Conservation (phyloP, 2,888 invertebrate species). For the Phasia obesa region DNA sequence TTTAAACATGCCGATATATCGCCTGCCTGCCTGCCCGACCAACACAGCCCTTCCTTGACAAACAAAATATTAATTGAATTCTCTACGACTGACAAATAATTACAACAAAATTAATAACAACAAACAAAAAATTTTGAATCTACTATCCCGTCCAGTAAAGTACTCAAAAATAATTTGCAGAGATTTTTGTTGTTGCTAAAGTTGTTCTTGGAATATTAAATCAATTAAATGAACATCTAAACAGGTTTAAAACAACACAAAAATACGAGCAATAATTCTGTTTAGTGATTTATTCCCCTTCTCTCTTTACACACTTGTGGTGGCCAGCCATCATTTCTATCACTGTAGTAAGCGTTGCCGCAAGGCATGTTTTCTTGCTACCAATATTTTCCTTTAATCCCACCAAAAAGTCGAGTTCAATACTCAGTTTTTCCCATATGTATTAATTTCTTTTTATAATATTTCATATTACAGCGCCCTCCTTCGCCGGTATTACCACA, state of each 20-base stretch:
- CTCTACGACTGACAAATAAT: constrained; percentile 57
- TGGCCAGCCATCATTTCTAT: constrained; percentile 2
- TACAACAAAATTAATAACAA: constrained; percentile 34
- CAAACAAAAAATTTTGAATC: constrained; percentile 28
- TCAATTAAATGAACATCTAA: constrained; percentile 60
- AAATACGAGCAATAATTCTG: not conserved
- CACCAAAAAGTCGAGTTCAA: too few species aligned
- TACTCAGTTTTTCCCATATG: too few species aligned
- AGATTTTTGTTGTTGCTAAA: constrained; percentile 41
- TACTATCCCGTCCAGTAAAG: constrained; percentile 51
- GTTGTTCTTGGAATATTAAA: constrained; percentile 62
- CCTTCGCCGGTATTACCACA: too few species aligned
- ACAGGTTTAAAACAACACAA: constrained; percentile 50
- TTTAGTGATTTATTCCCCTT: constrained; percentile 21
- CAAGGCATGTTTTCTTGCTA: too few species aligned
- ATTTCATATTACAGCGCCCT: too few species aligned
- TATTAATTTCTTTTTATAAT: too few species aligned
- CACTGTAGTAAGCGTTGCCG: too few species aligned
- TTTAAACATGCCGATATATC: constrained; percentile 6
- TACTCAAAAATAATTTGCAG: constrained; percentile 56
- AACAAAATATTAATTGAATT: constrained; percentile 66
- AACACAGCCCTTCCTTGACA: constrained; percentile 7
- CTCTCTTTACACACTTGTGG: not conserved
- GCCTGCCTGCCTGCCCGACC: constrained; percentile 10
- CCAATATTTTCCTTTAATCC: too few species aligned